Evolutionary conservation across 1,140 invertebrate species (phyloP).

Genomic region (Triops longicaudatus): DNA sequence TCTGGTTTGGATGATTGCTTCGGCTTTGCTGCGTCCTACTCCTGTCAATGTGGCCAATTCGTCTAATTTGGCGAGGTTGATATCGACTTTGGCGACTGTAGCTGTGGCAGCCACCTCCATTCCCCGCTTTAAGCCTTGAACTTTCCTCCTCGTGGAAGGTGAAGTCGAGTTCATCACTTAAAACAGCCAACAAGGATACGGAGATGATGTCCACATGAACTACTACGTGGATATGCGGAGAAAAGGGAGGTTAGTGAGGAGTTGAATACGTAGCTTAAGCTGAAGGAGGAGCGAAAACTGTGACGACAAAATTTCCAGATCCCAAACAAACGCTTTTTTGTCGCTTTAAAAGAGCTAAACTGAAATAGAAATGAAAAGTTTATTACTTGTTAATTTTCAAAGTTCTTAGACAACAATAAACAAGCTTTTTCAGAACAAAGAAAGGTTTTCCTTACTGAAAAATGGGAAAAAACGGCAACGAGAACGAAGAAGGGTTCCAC

Average conservation of each 20-base stretch:
- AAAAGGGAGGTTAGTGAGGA: not conserved
- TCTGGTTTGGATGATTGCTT: conserved; percentile 41
- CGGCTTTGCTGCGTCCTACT: conserved; percentile 40
- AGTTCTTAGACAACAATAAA: too few species aligned
- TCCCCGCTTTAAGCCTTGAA: not conserved
- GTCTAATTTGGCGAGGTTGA: conserved; percentile 38
- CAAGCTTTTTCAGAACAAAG: too few species aligned
- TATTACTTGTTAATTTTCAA: not conserved
- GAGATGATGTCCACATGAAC: not conserved
- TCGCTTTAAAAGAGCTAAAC: not conserved
- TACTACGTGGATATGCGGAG: not conserved
- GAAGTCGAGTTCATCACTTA: not conserved
- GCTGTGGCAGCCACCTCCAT: not conserved
- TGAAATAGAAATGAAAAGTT: not conserved
- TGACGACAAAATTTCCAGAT: not conserved
- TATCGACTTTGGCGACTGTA: conserved; percentile 35
- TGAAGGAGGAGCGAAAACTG: not conserved
- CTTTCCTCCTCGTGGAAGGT: not conserved
- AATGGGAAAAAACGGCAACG: not conserved
- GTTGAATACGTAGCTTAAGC: not conserved
- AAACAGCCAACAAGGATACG: not conserved
- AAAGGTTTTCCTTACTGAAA: not conserved
- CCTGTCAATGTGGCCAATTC: conserved; percentile 40
- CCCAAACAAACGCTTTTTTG: not conserved
- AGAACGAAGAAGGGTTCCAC: not conserved